Conservation (phyloP, 2,888 invertebrate species). For the Argyresthia albistria region DNA sequence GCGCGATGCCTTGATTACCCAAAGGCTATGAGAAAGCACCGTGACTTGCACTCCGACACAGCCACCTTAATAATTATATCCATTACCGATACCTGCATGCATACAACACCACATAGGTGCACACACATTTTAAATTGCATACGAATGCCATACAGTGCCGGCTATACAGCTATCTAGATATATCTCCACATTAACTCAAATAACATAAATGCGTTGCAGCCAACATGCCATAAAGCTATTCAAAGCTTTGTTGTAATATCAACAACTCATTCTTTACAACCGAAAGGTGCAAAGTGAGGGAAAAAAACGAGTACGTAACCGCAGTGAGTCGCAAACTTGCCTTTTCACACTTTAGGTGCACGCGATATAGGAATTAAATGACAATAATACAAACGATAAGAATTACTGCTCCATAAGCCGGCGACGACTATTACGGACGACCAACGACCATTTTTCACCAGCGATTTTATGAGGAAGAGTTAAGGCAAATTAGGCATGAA, state of each 20-base stretch:
- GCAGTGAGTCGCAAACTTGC: conserved; percentile 15
- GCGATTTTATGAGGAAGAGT: too few species aligned
- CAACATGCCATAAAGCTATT: background rate
- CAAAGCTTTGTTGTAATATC: background rate
- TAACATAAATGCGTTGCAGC: too few species aligned
- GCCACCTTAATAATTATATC: background rate
- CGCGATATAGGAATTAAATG: conserved; percentile 31
- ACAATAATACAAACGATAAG: conserved; percentile 11
- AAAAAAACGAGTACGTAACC: conserved; percentile 4
- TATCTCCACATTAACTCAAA: too few species aligned
- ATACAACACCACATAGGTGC: too few species aligned
- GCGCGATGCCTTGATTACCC: conserved; percentile 4
- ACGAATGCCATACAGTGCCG: too few species aligned
- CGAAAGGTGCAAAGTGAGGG: conserved; percentile 1
- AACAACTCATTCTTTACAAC: background rate
- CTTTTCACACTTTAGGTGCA: conserved; percentile 25
- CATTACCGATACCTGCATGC: too few species aligned
- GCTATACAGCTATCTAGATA: too few species aligned
- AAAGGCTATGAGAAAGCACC: conserved; percentile 6
- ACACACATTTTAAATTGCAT: too few species aligned
- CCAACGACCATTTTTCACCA: too few species aligned
- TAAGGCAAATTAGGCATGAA: too few species aligned
- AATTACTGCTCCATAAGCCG: too few species aligned
- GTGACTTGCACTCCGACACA: conserved; percentile 14
- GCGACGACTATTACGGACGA: too few species aligned